Evolutionary conservation across 1,140 invertebrate species (phyloP).

Genomic region (Neodiprion lecontei): DNA sequence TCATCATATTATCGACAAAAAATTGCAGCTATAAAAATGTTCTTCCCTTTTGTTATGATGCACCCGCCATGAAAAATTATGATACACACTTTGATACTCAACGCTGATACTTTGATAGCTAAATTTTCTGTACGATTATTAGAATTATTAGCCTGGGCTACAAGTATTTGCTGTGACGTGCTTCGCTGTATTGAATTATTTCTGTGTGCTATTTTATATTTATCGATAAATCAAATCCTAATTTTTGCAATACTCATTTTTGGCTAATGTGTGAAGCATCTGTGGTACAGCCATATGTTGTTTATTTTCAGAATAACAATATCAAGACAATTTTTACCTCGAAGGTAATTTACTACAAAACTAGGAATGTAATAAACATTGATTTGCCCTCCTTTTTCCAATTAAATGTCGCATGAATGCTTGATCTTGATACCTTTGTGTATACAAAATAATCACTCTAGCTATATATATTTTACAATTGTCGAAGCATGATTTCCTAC

Average conservation of each 20-base stretch:
- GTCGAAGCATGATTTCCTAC: not conserved
- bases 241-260: conserved; percentile 33
- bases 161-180: not conserved
- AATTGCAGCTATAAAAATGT: too few species aligned
- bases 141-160: not conserved
- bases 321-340: conserved; percentile 55
- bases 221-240: not conserved
- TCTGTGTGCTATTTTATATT: not conserved
- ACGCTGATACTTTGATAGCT: not conserved
- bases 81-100: not conserved
- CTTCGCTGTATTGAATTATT: not conserved
- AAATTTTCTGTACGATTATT: not conserved
- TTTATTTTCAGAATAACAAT: conserved; percentile 61
- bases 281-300: conserved; percentile 55
- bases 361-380: conserved; percentile 52
- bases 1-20: too few species aligned
- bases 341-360: conserved; percentile 55
- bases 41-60: too few species aligned
- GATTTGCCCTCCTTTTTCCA: conserved; percentile 48
- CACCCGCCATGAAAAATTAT: too few species aligned
- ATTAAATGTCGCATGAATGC: conserved; percentile 56
- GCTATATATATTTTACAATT: not conserved
- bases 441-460: not conserved
- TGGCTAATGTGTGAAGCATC: conserved; percentile 51
- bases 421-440: conserved; percentile 30